Evolutionary conservation across 53 echinoderm and acorn worm genomes (phyloP), one percentile per base, ranked within the genome.

Genomic region (Paracentrotus lividus): DNA sequence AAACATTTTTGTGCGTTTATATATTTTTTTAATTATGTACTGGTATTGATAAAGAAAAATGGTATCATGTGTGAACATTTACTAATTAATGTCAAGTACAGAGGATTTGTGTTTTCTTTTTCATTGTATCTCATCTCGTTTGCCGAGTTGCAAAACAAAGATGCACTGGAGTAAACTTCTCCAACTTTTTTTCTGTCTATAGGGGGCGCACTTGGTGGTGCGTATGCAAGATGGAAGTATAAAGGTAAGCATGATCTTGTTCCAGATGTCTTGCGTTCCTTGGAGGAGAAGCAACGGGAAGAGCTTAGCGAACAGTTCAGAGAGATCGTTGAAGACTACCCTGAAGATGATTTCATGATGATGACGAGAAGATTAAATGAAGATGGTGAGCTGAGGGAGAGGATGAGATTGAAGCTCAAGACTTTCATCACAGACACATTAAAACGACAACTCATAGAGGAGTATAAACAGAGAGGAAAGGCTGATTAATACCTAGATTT

Each of bases 381-480:
- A 49, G 98, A 98, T 61, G 98, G 98, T 24, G 98, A 98, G 87
- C 93, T 97, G 52, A 93, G 98, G 4, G 98, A 96, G 86, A 85
- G 91, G 77, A 93, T 98, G 94, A 77, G 96, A 21, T 94, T 93
- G 55, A 95, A 90, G 42, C 72, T 96, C 31, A 97, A 93, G 78
- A 53, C 94, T 4, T 98, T 94, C 67, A 60, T 98, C 85, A 95
- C 94, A 31, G 97, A 97, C 54, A 95, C 88, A 42, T 81, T 98
- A 77, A 98, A 98, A 68, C 93, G 94, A 60, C 59, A 57, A 27
- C 42, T 98, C 32, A 47, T 86, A 38, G 95, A 96, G 42, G 95
- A 96, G 52, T 93, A 96, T 55, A 91, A 95, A 68, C 95, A 96
- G 27, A 84, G 98, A 27, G 98, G 98, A 8, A 98, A 98, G 95